phyloP scores from a whole-genome alignment of 2,888 invertebrate genomes.

The Himalopsyche tibetana region DNA sequence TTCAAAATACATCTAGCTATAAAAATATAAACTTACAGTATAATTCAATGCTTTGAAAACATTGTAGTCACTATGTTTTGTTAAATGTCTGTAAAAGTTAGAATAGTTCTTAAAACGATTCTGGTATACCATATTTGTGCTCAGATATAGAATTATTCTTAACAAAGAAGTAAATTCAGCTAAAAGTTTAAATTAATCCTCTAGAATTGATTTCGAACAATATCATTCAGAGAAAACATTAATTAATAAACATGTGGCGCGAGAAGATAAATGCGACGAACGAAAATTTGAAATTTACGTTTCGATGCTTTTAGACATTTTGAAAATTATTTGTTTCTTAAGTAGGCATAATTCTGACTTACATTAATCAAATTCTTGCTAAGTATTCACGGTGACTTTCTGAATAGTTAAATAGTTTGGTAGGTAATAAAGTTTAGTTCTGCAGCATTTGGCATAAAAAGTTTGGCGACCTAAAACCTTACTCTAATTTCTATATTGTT shows the following conservation, averaged over 20 bases:
- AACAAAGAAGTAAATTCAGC: no score
- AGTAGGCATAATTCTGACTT: not conserved
- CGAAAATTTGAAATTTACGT: constrained; percentile 1
- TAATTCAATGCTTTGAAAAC: no score
- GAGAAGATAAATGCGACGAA: constrained; percentile 14
- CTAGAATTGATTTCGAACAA: not conserved
- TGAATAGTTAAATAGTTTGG: constrained; percentile 16
- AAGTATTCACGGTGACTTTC: constrained; percentile 27
- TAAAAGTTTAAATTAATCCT: no score
- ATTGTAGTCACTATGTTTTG: no score
- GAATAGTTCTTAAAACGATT: no score
- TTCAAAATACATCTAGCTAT: no score
- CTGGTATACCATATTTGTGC: no score
- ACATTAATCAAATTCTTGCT: constrained; percentile 13
- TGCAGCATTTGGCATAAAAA: constrained; percentile 2
- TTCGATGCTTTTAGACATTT: constrained; percentile 10
- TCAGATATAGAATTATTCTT: no score
- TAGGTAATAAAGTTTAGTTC: not conserved
- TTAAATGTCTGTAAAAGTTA: no score
- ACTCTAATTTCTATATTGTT: no score
- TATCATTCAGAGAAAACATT: not conserved
- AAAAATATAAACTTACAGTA: no score
- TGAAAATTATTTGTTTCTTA: not conserved
- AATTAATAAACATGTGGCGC: constrained; percentile 16
- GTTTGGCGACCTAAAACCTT: not conserved